Conservation (phyloP, 2,113 vertebrate genomes). For the Coreoperca whiteheadi region DNA sequence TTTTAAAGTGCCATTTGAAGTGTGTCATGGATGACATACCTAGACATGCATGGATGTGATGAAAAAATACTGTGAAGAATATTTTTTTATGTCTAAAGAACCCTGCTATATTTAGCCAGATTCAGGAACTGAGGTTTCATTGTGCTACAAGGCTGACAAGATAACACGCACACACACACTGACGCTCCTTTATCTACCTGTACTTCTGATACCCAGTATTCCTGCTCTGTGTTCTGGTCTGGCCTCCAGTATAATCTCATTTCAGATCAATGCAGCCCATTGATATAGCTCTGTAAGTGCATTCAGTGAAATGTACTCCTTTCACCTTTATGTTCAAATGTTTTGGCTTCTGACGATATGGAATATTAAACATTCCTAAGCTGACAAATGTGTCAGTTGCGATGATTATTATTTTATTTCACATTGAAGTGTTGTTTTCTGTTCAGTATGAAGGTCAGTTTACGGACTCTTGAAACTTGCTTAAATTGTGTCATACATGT, state of each 20-base stretch:
- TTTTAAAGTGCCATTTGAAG: conserved; percentile 74
- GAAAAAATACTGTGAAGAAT: conserved; percentile 70
- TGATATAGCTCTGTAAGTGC: conserved; percentile 66
- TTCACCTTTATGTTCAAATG: conserved; percentile 65
- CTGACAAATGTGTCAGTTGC: conserved; percentile 34
- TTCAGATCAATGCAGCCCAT: conserved; percentile 57
- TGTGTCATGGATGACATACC: conserved; percentile 63
- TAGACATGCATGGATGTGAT: conserved; percentile 77
- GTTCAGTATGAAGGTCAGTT: too few species aligned
- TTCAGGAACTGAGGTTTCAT: conserved; percentile 29
- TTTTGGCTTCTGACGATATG: conserved; percentile 60
- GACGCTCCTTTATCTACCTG: conserved; percentile 36
- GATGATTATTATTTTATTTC: conserved; percentile 8
- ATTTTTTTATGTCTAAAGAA: conserved; percentile 66
- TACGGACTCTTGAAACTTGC: too few species aligned
- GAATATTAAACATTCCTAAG: conserved; percentile 76
- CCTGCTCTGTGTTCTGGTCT: conserved; percentile 58
- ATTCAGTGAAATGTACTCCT: conserved; percentile 70
- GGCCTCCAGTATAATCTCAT: conserved; percentile 51
- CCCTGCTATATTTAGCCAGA: conserved; percentile 64
- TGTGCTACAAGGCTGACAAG: conserved; percentile 25
- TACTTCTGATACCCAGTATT: conserved; percentile 50
- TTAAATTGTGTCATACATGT: too few species aligned
- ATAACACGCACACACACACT: not conserved
- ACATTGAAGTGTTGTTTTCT: not conserved